These are phyloP conservation scores for Nansenia antarctica DNA, from an alignment of 2,113 vertebrate genomes.

Conservation along the genomic window DNA sequence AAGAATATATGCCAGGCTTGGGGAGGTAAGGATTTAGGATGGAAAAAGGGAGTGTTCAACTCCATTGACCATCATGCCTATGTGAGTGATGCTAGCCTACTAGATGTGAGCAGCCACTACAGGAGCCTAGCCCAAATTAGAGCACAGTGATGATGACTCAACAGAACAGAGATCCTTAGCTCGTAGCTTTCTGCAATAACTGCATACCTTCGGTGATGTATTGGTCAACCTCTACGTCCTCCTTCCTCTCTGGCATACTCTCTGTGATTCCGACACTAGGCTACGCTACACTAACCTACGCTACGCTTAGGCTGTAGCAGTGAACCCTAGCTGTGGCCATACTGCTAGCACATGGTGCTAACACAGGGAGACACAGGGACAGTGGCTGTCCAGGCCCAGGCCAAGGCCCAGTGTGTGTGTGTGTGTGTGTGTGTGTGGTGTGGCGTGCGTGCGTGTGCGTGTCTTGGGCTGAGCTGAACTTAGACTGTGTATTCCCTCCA, in stretches of 20 bases:
- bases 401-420: too few relatives aligned
- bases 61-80: neutral
- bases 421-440: too few relatives aligned
- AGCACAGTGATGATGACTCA: neutral
- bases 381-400: too few relatives aligned
- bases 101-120: neutral
- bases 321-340: neutral
- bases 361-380: neutral
- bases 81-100: neutral
- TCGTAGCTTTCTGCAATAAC: neutral
- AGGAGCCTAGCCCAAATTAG: neutral
- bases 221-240: neutral
- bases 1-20: slow-evolving; percentile 39
- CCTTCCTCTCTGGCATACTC: too few relatives aligned
- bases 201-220: neutral
- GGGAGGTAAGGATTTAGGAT: neutral
- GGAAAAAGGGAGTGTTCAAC: too few relatives aligned
- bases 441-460: too few relatives aligned
- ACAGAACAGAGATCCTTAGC: too few relatives aligned
- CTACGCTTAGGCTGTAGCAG: neutral
- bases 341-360: too few relatives aligned
- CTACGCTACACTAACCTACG: too few relatives aligned
- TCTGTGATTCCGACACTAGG: too few relatives aligned
- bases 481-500: neutral
- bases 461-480: too few relatives aligned